Evolutionary conservation across 2,113 vertebrate genomes (phyloP).

Genomic region (Platysteira castanea): DNA sequence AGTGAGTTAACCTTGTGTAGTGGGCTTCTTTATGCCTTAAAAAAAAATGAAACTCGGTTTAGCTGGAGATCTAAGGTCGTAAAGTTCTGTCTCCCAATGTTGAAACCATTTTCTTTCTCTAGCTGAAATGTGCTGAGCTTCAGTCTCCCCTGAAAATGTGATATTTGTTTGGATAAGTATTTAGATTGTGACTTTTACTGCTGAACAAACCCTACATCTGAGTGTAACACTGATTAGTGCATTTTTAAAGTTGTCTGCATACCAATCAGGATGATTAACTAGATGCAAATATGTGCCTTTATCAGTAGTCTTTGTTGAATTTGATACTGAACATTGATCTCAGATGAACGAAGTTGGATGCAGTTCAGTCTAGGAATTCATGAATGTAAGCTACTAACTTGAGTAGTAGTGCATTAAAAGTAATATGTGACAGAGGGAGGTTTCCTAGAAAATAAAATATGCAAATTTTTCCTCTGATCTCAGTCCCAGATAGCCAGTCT

Average conservation of each 20-base stretch:
- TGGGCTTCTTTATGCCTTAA: background rate
- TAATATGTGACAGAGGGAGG: background rate
- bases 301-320: background rate
- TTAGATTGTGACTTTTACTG: background rate
- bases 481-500: background rate
- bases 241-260: background rate
- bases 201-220: background rate
- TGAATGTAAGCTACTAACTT: background rate
- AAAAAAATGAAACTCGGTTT: background rate
- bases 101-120: background rate
- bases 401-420: background rate
- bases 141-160: background rate
- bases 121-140: background rate
- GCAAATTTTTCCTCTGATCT: background rate
- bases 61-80: background rate
- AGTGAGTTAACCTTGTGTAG: background rate
- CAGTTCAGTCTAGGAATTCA: background rate
- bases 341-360: background rate
- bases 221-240: background rate
- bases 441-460: background rate
- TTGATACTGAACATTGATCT: background rate
- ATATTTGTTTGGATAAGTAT: background rate
- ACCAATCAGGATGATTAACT: conserved; percentile 19
- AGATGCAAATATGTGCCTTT: conserved; percentile 15
- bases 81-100: background rate